Conservation (phyloP, 2,888 invertebrate species). For the Tipula vernalis region DNA sequence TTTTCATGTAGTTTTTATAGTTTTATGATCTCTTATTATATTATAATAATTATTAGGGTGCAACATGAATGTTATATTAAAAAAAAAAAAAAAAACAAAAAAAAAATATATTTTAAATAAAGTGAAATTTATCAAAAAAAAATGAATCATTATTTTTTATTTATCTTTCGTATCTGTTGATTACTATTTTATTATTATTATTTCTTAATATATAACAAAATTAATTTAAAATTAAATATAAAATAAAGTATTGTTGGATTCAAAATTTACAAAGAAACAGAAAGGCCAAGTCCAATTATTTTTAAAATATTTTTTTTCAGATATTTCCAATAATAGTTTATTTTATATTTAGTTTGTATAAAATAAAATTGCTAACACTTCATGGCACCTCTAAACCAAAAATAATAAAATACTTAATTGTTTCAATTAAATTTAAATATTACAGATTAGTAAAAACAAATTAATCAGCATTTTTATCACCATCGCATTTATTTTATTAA, state of each 20-base stretch:
- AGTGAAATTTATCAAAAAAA: slow-evolving; percentile 6
- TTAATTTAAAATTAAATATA: not conserved
- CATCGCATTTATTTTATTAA: not conserved
- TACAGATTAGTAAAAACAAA: not conserved
- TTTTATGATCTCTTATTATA: not conserved
- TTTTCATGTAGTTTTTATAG: not conserved
- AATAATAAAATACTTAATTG: not conserved
- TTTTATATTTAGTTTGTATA: not conserved
- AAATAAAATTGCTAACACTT: slow-evolving; percentile 5
- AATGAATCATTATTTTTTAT: not conserved
- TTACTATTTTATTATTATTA: not conserved
- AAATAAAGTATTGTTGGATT: not conserved
- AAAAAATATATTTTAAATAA: not conserved
- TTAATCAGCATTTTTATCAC: not conserved
- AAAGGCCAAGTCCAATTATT: not conserved
- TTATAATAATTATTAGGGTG: not conserved
- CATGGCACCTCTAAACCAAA: slow-evolving; percentile 7
- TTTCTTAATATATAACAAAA: not conserved
- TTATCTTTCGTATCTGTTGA: not conserved
- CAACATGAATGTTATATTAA: not conserved
- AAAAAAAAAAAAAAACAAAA: not conserved
- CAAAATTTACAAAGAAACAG: not conserved
- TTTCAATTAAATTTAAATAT: not conserved
- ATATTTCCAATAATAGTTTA: not conserved
- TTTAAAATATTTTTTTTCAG: not conserved